Percentiles rank a stretch among this genome's conserved stretches.
Evolutionary conservation across 2,113 vertebrate genomes (phyloP).

Genomic region (Ceratotherium simum): DNA sequence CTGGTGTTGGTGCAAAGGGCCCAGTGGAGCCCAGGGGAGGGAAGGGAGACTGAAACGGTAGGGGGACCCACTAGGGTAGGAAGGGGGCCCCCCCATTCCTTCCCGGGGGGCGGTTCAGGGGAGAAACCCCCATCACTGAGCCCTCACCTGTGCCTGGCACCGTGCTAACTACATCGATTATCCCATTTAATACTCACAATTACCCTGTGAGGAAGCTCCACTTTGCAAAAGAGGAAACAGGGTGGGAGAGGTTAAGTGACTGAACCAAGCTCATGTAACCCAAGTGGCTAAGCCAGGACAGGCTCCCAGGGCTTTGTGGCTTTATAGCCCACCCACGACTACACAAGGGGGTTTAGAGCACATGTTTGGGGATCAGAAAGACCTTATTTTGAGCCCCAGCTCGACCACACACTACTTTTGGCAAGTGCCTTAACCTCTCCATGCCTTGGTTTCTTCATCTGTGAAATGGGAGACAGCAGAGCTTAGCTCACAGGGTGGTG

Average conservation of each 20-base stretch:
- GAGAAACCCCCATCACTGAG: neutral
- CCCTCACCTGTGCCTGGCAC: neutral
- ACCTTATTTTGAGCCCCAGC: neutral
- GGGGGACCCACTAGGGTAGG: neutral
- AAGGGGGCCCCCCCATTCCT: neutral
- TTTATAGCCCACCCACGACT: neutral
- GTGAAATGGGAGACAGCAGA: neutral
- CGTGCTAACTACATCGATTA: neutral
- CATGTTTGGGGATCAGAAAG: neutral
- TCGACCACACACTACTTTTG: neutral
- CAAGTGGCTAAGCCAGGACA: neutral
- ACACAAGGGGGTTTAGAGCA: neutral
- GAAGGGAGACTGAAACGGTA: neutral
- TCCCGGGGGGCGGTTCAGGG: neutral
- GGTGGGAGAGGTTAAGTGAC: neutral
- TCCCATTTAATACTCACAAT: neutral
- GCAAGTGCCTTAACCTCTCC: neutral
- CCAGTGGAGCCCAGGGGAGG: neutral
- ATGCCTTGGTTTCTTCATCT: neutral
- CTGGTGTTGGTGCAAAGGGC: neutral
- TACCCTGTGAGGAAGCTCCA: neutral
- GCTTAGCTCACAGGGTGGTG: neutral
- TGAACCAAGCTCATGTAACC: neutral
- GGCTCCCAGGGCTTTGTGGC: neutral
- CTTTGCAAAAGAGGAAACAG: neutral